Conservation (phyloP, 2,888 invertebrate genomes). For the Scaptomyza tumidula region DNA sequence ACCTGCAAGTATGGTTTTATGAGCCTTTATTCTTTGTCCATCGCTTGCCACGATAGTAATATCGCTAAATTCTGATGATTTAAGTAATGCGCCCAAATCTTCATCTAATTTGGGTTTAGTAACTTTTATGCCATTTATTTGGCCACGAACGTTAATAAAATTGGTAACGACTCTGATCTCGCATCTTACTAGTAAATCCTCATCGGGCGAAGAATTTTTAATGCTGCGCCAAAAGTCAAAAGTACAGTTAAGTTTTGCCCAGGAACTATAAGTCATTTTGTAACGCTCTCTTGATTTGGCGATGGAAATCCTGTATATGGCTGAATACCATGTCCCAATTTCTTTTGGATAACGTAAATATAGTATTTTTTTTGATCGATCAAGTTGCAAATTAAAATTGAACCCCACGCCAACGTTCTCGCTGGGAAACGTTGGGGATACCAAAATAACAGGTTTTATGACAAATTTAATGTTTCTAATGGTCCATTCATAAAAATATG, state of each 20-base stretch:
- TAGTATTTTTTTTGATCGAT: neutral
- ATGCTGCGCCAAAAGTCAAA: neutral
- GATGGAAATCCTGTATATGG: neutral
- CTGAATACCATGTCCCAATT: neutral
- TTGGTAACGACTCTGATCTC: neutral
- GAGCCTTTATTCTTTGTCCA: too few species aligned
- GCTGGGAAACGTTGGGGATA: neutral
- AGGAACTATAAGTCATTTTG: neutral
- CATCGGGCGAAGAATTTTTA: neutral
- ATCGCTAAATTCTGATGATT: too few species aligned
- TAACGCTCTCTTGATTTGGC: neutral
- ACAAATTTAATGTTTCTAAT: neutral
- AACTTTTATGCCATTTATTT: too few species aligned
- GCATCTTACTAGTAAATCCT: neutral
- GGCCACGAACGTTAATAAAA: neutral
- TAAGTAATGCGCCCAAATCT: too few species aligned
- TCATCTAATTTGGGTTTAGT: too few species aligned
- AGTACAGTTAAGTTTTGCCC: neutral
- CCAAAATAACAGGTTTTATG: neutral
- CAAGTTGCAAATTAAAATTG: neutral
- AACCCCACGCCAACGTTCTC: neutral
- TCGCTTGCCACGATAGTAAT: too few species aligned
- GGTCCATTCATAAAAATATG: neutral
- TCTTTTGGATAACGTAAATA: neutral
- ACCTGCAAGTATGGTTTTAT: too few species aligned